Conservation (phyloP, 2,888 invertebrate genomes). For the Andrena bicolor region DNA sequence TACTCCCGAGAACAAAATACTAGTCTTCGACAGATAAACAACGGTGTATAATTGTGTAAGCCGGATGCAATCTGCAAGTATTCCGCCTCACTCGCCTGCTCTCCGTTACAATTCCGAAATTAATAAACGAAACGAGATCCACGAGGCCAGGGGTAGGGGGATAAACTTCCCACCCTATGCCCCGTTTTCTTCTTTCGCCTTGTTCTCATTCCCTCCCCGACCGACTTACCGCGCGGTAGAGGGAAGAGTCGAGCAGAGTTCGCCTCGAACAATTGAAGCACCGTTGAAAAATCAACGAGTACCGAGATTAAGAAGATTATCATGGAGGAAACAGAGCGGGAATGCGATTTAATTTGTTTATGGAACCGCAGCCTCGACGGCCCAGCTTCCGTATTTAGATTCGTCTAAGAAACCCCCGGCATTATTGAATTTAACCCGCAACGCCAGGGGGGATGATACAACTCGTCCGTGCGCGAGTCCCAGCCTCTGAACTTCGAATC, state of each 20-base stretch:
- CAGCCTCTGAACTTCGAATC: constrained; percentile 9
- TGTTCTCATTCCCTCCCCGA: neutral
- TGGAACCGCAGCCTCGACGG: neutral
- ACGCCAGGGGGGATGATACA: constrained; percentile 20
- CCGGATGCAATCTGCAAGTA: no score
- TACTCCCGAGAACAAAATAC: no score
- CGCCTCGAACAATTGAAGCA: neutral
- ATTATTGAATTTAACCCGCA: constrained; percentile 36
- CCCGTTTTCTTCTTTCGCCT: neutral
- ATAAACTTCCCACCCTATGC: no score
- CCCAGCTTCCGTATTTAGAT: constrained; percentile 2
- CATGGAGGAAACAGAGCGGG: neutral
- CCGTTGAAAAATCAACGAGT: neutral
- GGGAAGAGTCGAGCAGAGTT: neutral
- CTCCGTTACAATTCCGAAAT: no score
- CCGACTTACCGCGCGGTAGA: constrained; percentile 4
- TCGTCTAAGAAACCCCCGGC: neutral
- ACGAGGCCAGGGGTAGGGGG: no score
- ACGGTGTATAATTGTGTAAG: no score
- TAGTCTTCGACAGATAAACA: no score
- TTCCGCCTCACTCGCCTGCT: no score
- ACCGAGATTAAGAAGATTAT: neutral
- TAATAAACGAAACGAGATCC: no score
- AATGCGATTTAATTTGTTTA: constrained; percentile 34
- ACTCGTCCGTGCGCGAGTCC: neutral